phyloP scores from a whole-genome alignment of 2,113 vertebrate species.

The Epinephelus cyanopodus region DNA sequence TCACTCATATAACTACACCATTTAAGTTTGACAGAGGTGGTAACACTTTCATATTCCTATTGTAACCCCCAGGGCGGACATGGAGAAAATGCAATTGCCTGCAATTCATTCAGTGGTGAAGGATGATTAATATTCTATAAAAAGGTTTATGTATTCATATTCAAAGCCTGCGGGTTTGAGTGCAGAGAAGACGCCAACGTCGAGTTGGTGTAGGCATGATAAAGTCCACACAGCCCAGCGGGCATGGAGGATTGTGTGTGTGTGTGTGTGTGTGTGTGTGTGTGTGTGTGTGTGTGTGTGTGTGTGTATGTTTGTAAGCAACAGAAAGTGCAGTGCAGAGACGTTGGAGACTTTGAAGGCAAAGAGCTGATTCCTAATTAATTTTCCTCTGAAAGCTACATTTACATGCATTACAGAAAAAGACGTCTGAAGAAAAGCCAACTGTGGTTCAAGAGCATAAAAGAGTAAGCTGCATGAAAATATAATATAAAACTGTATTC shows the following conservation, averaged over 20 bases:
- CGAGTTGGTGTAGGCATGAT: constrained; percentile 59
- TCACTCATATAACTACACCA: constrained; percentile 24
- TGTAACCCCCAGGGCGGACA: constrained; percentile 54
- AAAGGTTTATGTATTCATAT: constrained; percentile 72
- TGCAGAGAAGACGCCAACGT: constrained; percentile 56
- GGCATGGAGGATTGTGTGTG: constrained; percentile 38
- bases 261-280: constrained; percentile 24
- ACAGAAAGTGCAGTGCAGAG: constrained; percentile 54
- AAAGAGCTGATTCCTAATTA: constrained; percentile 76
- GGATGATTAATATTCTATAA: constrained; percentile 78
- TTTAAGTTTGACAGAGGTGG: constrained; percentile 56
- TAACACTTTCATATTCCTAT: constrained; percentile 49
- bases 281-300: constrained; percentile 31
- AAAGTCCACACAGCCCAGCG: constrained; percentile 64
- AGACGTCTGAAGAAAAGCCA: constrained; percentile 42
- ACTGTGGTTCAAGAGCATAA: constrained; percentile 40
- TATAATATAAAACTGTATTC: neutral
- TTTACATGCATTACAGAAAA: constrained; percentile 61
- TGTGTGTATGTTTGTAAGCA: constrained; percentile 54
- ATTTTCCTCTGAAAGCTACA: constrained; percentile 68
- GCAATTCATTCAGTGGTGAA: constrained; percentile 58
- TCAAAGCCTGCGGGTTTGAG: constrained; percentile 59
- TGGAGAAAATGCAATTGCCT: constrained; percentile 49
- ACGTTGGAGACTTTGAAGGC: constrained; percentile 72
- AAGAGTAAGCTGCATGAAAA: constrained; percentile 46